phyloP scores from a whole-genome alignment of 2,113 vertebrate species.

The Coptodon rendalli region DNA sequence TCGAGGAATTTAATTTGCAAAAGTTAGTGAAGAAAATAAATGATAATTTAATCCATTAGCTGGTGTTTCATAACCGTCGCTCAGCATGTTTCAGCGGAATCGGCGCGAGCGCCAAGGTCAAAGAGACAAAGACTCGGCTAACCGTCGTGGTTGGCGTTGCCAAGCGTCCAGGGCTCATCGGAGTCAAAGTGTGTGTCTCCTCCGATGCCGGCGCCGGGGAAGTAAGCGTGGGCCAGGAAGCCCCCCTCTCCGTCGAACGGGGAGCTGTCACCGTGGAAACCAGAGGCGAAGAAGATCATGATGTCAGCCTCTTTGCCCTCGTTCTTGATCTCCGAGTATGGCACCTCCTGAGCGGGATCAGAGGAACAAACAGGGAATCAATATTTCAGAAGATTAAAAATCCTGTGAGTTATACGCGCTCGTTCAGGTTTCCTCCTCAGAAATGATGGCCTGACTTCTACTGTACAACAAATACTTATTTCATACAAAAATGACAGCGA shows the following conservation, averaged over 20 bases:
- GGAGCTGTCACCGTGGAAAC: constrained; percentile 97
- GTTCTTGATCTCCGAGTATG: constrained; percentile 92
- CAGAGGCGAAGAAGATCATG: constrained; percentile 99
- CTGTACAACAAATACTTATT: not conserved
- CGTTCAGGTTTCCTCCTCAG: not conserved
- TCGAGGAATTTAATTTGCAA: not conserved
- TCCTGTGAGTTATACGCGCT: fast-evolving
- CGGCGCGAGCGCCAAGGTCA: not conserved
- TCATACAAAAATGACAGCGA: not conserved
- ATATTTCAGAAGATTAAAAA: not conserved
- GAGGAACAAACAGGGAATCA: not conserved
- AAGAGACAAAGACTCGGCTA: constrained; percentile 6
- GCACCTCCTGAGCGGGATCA: constrained; percentile 75
- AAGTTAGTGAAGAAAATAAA: not conserved
- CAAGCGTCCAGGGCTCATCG: constrained; percentile 95
- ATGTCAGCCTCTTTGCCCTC: constrained; percentile 96
- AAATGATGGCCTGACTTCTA: not conserved
- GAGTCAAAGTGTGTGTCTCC: constrained; percentile 98
- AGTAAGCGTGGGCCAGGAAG: constrained; percentile 96
- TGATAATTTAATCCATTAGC: not conserved
- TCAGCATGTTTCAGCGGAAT: not conserved
- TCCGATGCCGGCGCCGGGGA: constrained; percentile 94
- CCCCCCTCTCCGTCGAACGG: constrained; percentile 97
- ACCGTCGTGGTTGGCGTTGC: constrained; percentile 95
- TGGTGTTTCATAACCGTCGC: not conserved